These are phyloP conservation scores for Sparidentex hasta DNA, from an alignment of 2,797 vertebrate species.

Conservation along the genomic window DNA sequence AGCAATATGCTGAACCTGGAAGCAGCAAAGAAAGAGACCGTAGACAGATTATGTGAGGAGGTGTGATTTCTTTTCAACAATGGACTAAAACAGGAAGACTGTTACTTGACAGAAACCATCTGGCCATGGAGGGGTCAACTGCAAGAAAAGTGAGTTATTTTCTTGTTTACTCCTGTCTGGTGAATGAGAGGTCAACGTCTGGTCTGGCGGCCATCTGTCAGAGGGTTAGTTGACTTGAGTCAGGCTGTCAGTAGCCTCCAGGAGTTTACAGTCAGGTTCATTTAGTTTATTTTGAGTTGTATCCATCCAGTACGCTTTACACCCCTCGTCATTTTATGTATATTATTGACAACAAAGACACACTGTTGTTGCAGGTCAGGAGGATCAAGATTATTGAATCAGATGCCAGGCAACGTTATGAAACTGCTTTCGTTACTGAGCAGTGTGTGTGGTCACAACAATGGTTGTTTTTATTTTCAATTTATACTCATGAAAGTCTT, in stretches of 20 bases:
- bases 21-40: constrained; percentile 56
- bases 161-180: constrained; percentile 7
- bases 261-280: neutral
- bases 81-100: constrained; percentile 61
- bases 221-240: constrained; percentile 33
- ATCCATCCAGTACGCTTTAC: neutral
- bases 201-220: constrained; percentile 52
- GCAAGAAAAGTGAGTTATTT: constrained; percentile 80
- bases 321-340: neutral
- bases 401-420: neutral
- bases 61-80: constrained; percentile 50
- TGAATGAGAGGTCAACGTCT: constrained; percentile 36
- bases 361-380: fast-evolving
- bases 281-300: constrained; percentile 9
- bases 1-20: constrained; percentile 63
- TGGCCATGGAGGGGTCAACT: constrained; percentile 77
- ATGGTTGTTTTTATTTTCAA: neutral
- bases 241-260: neutral
- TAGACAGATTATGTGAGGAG: constrained; percentile 54
- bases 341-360: neutral
- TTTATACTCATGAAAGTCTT: neutral
- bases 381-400: neutral
- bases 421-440: neutral
- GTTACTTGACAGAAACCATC: constrained; percentile 45
- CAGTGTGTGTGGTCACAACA: neutral